Evolutionary conservation across 2,888 invertebrate genomes (phyloP).

Genomic region (Leptopilina drosophilae): DNA sequence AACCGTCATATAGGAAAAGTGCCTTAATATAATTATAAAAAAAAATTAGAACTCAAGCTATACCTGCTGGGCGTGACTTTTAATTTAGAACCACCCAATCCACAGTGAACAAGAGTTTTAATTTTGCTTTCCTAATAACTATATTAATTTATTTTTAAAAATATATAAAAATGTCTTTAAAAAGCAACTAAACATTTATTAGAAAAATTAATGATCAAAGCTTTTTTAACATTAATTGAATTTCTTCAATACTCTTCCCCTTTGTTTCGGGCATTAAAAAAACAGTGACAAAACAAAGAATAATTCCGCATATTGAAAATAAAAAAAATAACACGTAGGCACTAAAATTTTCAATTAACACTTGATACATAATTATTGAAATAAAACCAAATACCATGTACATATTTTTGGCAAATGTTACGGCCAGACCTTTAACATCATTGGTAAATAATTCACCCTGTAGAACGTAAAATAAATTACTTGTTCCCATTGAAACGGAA

Average conservation of each 20-base stretch:
- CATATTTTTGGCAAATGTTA: conserved; percentile 81
- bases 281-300: neutral
- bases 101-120: no score
- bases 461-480: conserved; percentile 82
- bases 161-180: neutral
- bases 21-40: no score
- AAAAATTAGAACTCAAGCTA: no score
- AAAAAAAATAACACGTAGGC: neutral
- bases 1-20: no score
- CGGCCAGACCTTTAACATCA: conserved; percentile 82
- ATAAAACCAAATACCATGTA: conserved; percentile 81
- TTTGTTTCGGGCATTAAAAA: neutral
- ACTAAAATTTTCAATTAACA: conserved; percentile 66
- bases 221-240: neutral
- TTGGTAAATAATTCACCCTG: conserved; percentile 83
- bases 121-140: no score
- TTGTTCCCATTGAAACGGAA: conserved; percentile 81
- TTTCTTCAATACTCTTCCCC: neutral
- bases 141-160: no score
- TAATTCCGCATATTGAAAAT: neutral
- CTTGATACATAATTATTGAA: conserved; percentile 80
- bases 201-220: neutral
- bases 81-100: no score
- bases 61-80: no score
- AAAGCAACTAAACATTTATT: neutral